Evolutionary conservation across 2,113 vertebrate species (phyloP).

Genomic region (Sceloporus undulatus): DNA sequence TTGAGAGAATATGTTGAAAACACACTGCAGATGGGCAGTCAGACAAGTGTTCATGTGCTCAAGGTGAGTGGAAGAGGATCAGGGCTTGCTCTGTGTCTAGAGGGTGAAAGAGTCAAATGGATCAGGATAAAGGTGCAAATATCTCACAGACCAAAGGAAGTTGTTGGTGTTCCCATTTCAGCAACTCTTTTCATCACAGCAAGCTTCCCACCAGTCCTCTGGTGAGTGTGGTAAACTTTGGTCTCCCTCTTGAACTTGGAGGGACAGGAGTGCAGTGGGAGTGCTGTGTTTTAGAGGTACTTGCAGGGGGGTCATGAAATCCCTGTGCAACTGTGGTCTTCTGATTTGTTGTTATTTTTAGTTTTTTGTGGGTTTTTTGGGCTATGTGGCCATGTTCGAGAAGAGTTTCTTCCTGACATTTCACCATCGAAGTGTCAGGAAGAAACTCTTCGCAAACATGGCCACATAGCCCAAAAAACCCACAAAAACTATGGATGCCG

Average conservation of each 20-base stretch:
- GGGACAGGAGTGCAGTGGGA: too few relatives aligned
- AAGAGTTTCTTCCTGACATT: too few relatives aligned
- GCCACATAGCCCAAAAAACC: too few relatives aligned
- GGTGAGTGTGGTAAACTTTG: too few relatives aligned
- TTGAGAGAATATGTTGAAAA: conserved; percentile 84
- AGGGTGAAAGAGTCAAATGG: neutral
- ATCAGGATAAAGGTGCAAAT: neutral
- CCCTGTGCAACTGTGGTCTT: neutral
- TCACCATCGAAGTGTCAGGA: too few relatives aligned
- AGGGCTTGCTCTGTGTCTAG: neutral
- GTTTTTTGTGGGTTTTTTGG: too few relatives aligned
- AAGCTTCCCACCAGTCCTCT: neutral
- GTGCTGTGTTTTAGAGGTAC: neutral
- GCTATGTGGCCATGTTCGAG: too few relatives aligned
- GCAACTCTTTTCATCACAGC: neutral
- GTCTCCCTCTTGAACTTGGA: too few relatives aligned
- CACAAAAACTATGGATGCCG: too few relatives aligned
- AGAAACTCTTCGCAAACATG: too few relatives aligned
- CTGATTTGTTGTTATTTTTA: neutral
- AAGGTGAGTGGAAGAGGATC: conserved; percentile 79
- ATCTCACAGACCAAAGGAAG: neutral
- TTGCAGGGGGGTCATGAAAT: neutral
- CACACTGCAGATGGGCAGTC: conserved; percentile 88
- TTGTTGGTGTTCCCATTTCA: neutral
- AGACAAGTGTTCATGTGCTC: conserved; percentile 81